Evolutionary conservation across 2,797 vertebrate genomes (phyloP), one percentile per base, ranked within the genome.

Genomic region (Rhynchonycteris naso): DNA sequence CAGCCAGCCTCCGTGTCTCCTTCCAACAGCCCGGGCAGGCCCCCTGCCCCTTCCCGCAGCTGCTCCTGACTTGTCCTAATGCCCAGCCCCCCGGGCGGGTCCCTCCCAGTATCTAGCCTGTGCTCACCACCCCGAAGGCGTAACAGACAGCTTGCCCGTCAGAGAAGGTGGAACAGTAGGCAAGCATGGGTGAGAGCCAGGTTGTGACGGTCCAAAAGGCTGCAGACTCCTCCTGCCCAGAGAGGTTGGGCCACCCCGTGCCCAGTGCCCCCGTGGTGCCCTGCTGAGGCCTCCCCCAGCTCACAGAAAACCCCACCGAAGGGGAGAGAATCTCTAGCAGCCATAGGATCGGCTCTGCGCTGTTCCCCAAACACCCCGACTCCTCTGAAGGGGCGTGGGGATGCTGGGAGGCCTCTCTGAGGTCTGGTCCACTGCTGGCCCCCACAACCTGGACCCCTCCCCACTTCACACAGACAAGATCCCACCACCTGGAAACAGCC

Each of bases 21-120:
- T 26, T 24, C 65, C 18, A 0, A 3, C 26, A 19, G 6, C 26
- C 19, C 1, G 18, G 65, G 33, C 61, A 50, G 84, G 28, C 8
- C 15, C 11, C 74, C 19, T 5, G 18, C 74, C 3, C 9, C 6
- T 4, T 0, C 7, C 30, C 1, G 4, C 76, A 3, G 21, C 21
- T 30, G 5, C n/a, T n/a, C 16, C 38, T 4, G 28, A 28, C 18
- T 2, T 1, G 0, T 38, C 69, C 69, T 22, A 26, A 56, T 47
- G 13, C 33, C 7, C 4, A 7, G 82, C 79, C 30, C 35, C 35
- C 65, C 2, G 13, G 24, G 58, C 4, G 71, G 1, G 1, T 16
- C 7, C 12, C 58, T 26, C 15, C 0, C 0, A 11, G 56, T 4
- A 11, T 0, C 6, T 0, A 4, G 56, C 43, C 22, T 50, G 10